Conservation (phyloP, 2,888 invertebrate genomes). For the Cantharis rustica region DNA sequence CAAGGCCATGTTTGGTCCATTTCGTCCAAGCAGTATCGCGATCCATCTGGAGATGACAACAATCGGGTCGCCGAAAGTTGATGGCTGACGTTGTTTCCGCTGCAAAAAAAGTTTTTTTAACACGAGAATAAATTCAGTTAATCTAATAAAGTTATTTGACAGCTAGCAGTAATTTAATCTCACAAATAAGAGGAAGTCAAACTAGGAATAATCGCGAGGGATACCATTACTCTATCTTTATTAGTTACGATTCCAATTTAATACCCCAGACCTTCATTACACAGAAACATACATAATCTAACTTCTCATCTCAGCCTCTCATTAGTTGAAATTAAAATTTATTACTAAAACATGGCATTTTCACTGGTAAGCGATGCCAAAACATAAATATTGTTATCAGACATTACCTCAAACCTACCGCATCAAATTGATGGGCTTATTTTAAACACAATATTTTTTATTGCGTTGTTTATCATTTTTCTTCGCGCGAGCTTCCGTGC, state of each 20-base stretch:
- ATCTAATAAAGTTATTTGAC: neutral
- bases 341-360: neutral
- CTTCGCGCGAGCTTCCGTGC: neutral
- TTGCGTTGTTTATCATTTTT: neutral
- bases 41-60: slow-evolving; percentile 81
- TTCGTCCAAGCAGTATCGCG: slow-evolving; percentile 74
- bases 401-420: neutral
- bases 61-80: slow-evolving; percentile 84
- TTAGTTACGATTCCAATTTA: neutral
- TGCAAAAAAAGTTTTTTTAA: slow-evolving; percentile 47
- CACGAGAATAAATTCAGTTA: neutral
- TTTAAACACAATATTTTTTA: neutral
- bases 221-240: neutral
- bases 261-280: neutral
- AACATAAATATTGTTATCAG: neutral
- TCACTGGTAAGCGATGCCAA: neutral
- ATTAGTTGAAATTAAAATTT: neutral
- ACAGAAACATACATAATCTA: neutral
- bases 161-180: neutral
- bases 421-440: neutral
- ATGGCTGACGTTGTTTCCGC: slow-evolving; percentile 74
- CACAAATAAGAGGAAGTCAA: neutral
- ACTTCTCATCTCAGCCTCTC: neutral
- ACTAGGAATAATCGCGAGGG: neutral
- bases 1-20: slow-evolving; percentile 60